Evolutionary conservation across 1,140 invertebrate species (phyloP), one percentile per base, ranked within the genome.

Genomic region (Drosophila subobscura): DNA sequence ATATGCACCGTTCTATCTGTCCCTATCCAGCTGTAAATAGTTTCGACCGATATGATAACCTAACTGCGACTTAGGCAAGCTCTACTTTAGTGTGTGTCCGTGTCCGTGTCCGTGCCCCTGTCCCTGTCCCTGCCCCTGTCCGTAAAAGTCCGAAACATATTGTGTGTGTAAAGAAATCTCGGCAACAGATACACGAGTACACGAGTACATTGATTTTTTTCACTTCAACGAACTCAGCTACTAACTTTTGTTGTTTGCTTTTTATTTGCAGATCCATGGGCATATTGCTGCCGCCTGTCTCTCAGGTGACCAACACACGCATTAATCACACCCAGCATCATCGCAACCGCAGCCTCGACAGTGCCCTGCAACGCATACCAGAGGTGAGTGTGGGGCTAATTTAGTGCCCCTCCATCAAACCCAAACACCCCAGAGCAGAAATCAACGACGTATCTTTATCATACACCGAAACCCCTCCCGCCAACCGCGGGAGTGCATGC

Each of bases 341-440:
- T 91, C 94, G 96, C 70, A 97, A 98, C 92, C 94, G 96, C 54
- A 97, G 96, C 84, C 92, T 97, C 81, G 97, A 98, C 91, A 97
- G 96, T 51, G 96, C 96, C 20, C 92, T 97, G 45, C 96, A 97
- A 90, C 93, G 96, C 88, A 97, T 97, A 72, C 96, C 96, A 20
- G 96, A 97, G 93, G 96, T 97, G 51, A 91, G 83, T 83, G 12
- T 29, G 29, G 10, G 58, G 8, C 8, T 10, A 10, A 10, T 33
- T 33, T 33, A 8, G 23, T 23, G 4, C 40, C 25, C 25, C 33
- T 10, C 12, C 29, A 27, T 27, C 25, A 8, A 29, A 4, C n/a
- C 59, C n/a, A 46, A n/a, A 37, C 29, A 12, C 8, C 42, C 22
- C 33, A n/a, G 14, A 22, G 6, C 22, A 46, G 10, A 14, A 16